Evolutionary conservation across 2,113 vertebrate genomes (phyloP), one percentile per base, ranked within the genome.

Genomic region (Sturnira hondurensis): DNA sequence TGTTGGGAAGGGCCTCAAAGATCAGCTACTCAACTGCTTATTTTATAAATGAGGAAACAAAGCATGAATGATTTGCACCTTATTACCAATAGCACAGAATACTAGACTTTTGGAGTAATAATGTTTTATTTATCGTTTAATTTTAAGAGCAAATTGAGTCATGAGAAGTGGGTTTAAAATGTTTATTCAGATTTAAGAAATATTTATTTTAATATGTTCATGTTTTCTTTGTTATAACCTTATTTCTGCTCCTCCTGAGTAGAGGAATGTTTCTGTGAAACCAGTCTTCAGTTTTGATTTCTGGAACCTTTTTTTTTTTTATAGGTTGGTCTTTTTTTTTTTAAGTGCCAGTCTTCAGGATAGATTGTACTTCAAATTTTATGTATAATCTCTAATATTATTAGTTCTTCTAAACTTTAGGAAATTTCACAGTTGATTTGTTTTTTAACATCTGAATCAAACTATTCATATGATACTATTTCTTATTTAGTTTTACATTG

Each of bases 371-470:
- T 71, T 84, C 38, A 85, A 85, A 47, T 76, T 93, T 78, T 83
- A 28, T 0, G 9, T 24, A 77, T 3, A 91, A 15, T 94, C 9
- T 86, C 50, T 52, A 84, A n/a, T 73, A 65, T 56, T 80, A 28
- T n/a, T 78, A 61, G 33, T 94, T 86, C 36, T 90, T 81, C 33
- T 89, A 68, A 89, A 77, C 24, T 58, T 80, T 22, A 93, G 5
- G 54, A 89, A 74, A 89, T 86, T 94, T 94, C 52, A 19, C 33
- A 89, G 38, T 88, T 95, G 50, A 17, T 76, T 91, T 84, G 17
- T 94, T 96, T 96, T 96, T 95, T 88, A 94, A 81, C 10, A 77
- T 47, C 58, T 54, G 43, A 94, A 54, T 94, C 24, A 71, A 87
- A 70, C 84, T 93, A 54, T 65, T 63, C n/a, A 93, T 84, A 74